A percentile compares a stretch with the other conserved stretches of the same genome.
Conservation (phyloP, 2,113 vertebrate genomes). For the Rhinogobius similis region DNA sequence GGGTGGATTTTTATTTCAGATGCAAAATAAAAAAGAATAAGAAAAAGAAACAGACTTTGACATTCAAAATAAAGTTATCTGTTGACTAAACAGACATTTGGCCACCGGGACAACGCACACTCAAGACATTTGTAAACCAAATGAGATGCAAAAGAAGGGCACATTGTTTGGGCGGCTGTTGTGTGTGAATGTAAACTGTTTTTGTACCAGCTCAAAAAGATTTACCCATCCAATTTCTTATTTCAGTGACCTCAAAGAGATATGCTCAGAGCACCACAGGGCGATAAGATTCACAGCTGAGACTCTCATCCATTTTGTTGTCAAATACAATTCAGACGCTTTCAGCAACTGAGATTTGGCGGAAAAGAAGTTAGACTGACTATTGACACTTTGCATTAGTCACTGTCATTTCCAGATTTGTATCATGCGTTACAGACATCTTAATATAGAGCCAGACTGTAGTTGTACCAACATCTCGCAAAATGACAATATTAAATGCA, state of each 20-base stretch:
- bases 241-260: constrained; percentile 47
- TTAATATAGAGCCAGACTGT: neutral
- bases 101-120: constrained; percentile 29
- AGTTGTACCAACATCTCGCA: neutral
- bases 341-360: constrained; percentile 10
- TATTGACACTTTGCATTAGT: constrained; percentile 4
- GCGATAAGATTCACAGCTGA: constrained; percentile 28
- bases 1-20: neutral
- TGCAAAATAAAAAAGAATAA: constrained; percentile 21
- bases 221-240: constrained; percentile 16
- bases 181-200: constrained; percentile 34
- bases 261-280: constrained; percentile 9
- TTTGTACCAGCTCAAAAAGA: constrained; percentile 24
- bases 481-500: neutral
- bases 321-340: constrained; percentile 35
- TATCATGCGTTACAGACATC: neutral
- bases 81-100: constrained; percentile 24
- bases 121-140: constrained; percentile 58
- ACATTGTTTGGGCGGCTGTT: constrained; percentile 45
- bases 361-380: constrained; percentile 11
- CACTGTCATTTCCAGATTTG: constrained; percentile 6
- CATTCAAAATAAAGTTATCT: constrained; percentile 43
- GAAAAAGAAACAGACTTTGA: constrained; percentile 48
- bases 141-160: constrained; percentile 51
- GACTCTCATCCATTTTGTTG: constrained; percentile 25